Percentiles rank a stretch among this genome's conserved stretches.
Conservation (phyloP, 2,888 invertebrate genomes). For the Drosophila fungiperda region DNA sequence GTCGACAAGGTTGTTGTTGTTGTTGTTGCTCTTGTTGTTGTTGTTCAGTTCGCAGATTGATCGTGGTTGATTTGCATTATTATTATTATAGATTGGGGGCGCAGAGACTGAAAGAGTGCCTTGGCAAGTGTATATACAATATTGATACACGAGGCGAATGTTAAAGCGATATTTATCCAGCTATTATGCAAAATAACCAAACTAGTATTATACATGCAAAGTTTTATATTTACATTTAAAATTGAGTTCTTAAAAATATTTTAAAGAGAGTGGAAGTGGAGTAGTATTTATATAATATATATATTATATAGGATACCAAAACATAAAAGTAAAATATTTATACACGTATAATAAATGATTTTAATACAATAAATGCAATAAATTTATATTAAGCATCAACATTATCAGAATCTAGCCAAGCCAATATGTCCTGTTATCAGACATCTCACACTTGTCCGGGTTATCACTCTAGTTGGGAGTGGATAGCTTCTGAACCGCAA, state of each 20-base stretch:
- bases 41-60: slow-evolving; percentile 44
- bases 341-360: background rate
- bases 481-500: background rate
- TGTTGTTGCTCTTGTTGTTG: background rate
- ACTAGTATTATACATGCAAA: no score
- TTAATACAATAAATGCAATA: background rate
- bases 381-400: background rate
- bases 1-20: background rate
- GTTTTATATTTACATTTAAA: no score
- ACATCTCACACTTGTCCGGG: background rate
- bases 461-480: background rate
- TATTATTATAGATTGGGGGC: background rate
- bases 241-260: background rate
- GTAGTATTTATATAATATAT: background rate
- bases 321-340: background rate
- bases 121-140: background rate
- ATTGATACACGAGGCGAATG: no score
- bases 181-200: no score
- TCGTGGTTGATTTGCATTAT: slow-evolving; percentile 56
- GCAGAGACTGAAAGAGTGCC: background rate
- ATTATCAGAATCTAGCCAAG: background rate
- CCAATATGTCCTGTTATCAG: background rate
- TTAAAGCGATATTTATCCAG: no score
- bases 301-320: background rate
- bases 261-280: background rate